Evolutionary conservation across 1,140 invertebrate genomes (phyloP).

Genomic region (Drosophila virilis): DNA sequence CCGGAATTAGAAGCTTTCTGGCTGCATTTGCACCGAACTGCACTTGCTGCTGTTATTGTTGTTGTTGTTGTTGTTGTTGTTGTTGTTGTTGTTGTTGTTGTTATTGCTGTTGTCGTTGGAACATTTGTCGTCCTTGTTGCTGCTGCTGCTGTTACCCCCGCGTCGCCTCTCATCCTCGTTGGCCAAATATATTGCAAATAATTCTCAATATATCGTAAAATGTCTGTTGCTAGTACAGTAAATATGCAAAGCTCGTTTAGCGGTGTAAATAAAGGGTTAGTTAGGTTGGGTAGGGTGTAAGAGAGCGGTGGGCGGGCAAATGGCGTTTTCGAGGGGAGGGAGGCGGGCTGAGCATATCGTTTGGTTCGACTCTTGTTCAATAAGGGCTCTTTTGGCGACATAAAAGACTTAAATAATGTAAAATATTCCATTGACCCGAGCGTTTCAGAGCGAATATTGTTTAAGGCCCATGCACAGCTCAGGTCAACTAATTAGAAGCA

Average conservation of each 20-base stretch:
- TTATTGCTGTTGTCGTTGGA: slow-evolving; percentile 70
- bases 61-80: slow-evolving; percentile 55
- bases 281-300: not conserved
- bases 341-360: not conserved
- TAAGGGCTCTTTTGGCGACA: slow-evolving; percentile 27
- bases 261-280: slow-evolving; percentile 59
- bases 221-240: slow-evolving; percentile 79
- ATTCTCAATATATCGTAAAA: slow-evolving; percentile 83
- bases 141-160: slow-evolving; percentile 50
- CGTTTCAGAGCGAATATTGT: slow-evolving; percentile 11
- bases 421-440: slow-evolving; percentile 20
- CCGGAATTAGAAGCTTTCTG: slow-evolving; percentile 82
- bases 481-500: slow-evolving; percentile 47
- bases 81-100: too few relatives aligned
- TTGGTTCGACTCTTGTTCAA: slow-evolving; percentile 45
- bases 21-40: slow-evolving; percentile 74
- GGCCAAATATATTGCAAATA: slow-evolving; percentile 81
- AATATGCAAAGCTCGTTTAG: slow-evolving; percentile 83
- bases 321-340: not conserved
- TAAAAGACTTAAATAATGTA: slow-evolving; percentile 16
- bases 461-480: slow-evolving; percentile 33
- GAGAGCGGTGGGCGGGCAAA: not conserved
- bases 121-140: slow-evolving; percentile 82
- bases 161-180: slow-evolving; percentile 5
- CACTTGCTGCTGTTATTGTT: slow-evolving; percentile 47